These are phyloP conservation scores for Cyphomyrus plagiostoma DNA, from an alignment of 2,113 vertebrate species.

Conservation along the genomic window DNA sequence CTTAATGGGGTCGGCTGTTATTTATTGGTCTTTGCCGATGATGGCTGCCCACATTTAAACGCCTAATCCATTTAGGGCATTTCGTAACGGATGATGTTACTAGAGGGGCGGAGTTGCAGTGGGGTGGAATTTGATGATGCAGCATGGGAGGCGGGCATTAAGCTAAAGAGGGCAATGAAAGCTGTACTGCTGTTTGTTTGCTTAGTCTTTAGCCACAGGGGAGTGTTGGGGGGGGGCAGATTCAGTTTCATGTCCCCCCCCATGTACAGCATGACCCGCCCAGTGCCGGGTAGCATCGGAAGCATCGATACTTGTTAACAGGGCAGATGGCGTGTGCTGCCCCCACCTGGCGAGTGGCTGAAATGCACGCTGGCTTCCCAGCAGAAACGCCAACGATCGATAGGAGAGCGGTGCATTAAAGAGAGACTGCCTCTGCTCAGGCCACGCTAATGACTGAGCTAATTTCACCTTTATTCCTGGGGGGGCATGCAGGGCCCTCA, in stretches of 20 bases:
- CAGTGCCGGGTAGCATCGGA: background rate
- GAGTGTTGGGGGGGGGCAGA: background rate
- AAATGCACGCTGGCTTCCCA: slow-evolving; percentile 7
- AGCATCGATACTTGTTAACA: slow-evolving; percentile 1
- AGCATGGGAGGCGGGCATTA: slow-evolving; percentile 34
- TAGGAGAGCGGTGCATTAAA: slow-evolving; percentile 19
- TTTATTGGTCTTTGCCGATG: slow-evolving; percentile 56
- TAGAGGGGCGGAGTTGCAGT: background rate
- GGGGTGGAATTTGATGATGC: background rate
- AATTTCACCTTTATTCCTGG: background rate
- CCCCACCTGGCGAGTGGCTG: background rate
- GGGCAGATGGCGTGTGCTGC: background rate
- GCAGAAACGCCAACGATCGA: slow-evolving; percentile 16
- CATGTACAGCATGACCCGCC: background rate
- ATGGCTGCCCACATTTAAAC: slow-evolving; percentile 58
- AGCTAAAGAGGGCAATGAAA: slow-evolving; percentile 28
- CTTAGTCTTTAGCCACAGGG: background rate
- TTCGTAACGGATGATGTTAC: background rate
- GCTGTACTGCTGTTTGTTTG: background rate
- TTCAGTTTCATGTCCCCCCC: background rate
- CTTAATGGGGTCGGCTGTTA: slow-evolving; percentile 57
- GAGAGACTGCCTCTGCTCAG: background rate
- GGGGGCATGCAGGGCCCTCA: slow-evolving; percentile 26
- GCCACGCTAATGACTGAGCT: background rate
- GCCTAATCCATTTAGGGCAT: slow-evolving; percentile 58